These are phyloP conservation scores for Hyalella azteca DNA, from an alignment of 2,888 invertebrate genomes.

Conservation along the genomic window DNA sequence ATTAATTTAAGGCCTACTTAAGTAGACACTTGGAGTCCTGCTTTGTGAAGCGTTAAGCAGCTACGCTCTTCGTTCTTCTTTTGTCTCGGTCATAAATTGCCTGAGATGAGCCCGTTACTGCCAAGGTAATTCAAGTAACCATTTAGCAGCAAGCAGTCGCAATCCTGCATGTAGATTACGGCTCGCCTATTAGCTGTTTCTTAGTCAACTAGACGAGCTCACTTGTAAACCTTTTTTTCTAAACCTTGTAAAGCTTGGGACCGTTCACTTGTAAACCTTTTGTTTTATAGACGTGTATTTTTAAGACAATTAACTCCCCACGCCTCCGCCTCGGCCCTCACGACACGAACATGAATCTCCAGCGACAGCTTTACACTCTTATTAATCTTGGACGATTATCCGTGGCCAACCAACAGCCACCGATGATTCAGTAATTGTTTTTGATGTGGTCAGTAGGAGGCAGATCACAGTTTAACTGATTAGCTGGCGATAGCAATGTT, in stretches of 20 bases:
- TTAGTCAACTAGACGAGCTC: background rate
- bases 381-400: too few species aligned
- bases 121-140: conserved; percentile 6
- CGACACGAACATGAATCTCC: conserved; percentile 1
- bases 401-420: too few species aligned
- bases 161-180: conserved; percentile 4
- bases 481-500: conserved; percentile 13
- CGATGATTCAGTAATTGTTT: too few species aligned
- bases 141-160: conserved; percentile 17
- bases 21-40: too few species aligned
- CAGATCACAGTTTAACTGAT: conserved; percentile 9
- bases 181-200: background rate
- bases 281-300: conserved; percentile 14
- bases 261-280: background rate
- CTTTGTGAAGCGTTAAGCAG: too few species aligned
- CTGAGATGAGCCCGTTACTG: conserved; percentile 4
- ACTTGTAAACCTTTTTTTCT: too few species aligned
- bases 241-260: too few species aligned
- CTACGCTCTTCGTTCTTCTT: too few species aligned
- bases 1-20: too few species aligned
- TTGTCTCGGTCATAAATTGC: background rate
- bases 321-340: conserved; percentile 8
- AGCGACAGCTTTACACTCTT: background rate
- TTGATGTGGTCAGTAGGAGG: too few species aligned
- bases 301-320: conserved; percentile 8